phyloP scores from a whole-genome alignment of 2,113 vertebrate species.

The Lasiurus cinereus region DNA sequence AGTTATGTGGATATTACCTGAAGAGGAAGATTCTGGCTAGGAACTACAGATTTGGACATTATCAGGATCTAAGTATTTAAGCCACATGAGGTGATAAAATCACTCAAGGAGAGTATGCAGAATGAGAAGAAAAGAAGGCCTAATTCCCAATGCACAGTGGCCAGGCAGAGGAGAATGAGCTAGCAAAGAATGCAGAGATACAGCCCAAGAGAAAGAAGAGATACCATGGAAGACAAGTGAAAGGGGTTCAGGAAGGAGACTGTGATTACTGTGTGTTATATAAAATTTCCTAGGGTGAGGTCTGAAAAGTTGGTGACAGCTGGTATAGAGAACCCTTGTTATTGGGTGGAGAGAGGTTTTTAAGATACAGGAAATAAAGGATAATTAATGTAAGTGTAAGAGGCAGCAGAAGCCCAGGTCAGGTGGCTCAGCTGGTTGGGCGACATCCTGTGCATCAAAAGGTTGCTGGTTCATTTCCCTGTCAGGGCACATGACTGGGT shows the following conservation, averaged over 20 bases:
- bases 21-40: conserved; percentile 35
- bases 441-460: too few species aligned
- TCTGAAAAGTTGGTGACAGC: too few species aligned
- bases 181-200: neutral
- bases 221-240: neutral
- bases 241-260: neutral
- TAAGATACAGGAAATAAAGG: neutral
- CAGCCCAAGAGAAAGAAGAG: neutral
- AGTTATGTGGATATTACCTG: neutral
- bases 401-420: too few species aligned
- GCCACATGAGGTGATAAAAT: neutral
- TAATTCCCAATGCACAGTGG: neutral
- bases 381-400: neutral
- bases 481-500: too few species aligned
- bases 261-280: neutral
- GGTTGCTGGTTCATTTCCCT: too few species aligned
- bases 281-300: neutral
- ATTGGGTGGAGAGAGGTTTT: neutral
- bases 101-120: neutral
- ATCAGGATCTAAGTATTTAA: neutral
- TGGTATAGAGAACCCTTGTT: neutral
- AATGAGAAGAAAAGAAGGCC: neutral
- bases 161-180: neutral
- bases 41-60: neutral
- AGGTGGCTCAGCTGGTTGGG: too few species aligned